Base-by-base conservation (phyloP, 1,140 invertebrate genomes). In the Cherax destructor region DNA sequence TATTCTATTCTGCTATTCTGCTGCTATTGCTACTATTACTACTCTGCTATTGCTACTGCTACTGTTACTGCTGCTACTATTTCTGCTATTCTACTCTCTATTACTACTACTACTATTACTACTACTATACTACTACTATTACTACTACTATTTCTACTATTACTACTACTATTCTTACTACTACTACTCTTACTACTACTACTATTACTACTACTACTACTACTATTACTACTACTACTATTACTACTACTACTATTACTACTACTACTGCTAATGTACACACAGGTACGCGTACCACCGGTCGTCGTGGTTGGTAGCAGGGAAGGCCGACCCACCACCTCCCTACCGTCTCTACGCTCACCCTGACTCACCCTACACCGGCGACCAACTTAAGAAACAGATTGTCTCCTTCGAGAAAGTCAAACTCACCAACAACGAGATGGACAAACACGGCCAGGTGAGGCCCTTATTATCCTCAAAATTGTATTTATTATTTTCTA, bases 271-370 rank as follows among this genome's bases (percentile, higher is more conserved):
- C 6, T 6, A 69, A 18, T 69, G 65, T 69, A 2, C 13, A 30
- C 95, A 61, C 89, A 91, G 96, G 30, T 97, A 97, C 94, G 96
- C 99, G 78, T 99, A 99, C 96, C 99, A 99, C 95, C 96, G 98
- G 90, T 99, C 98, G 78, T 98, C 98, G 18, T 99, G 99, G 99
- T 95, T 99, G 93, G 98, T 99, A 85, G 99, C 99, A 5, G 99
- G 99, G 89, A 99, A 99, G 95, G 99, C 99, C 21, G 99, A 99
- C 93, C 95, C 99, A 84, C 98, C 98, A 69, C 98, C 99, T 16
- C 98, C 98, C 56, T 97, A 97, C 79, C 95, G 99, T 88, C 96
- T 99, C 92, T 99, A 99, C 95, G 96, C 98, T 79, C 99, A 99
- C 95, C 99, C 99, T 7, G 99, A 99, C 95, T 98, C 98, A 81